Conservation (phyloP, 2,797 vertebrate species). For the Numenius phaeopus region DNA sequence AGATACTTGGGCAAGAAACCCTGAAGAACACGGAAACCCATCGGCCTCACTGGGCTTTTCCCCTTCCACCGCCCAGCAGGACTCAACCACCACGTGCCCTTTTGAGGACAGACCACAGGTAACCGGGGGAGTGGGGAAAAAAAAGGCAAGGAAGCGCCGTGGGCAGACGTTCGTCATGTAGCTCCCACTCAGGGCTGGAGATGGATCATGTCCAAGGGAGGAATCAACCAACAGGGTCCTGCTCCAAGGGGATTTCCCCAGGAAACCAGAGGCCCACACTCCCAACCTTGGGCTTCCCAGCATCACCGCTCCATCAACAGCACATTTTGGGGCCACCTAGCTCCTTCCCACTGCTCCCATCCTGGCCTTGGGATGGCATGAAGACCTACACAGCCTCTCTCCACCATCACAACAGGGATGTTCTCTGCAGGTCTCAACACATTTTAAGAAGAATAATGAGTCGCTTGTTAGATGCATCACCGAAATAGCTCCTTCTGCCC, state of each 20-base stretch:
- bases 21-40: neutral
- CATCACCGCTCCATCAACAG: rapidly evolving
- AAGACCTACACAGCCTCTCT: neutral
- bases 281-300: neutral
- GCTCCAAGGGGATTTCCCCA: neutral
- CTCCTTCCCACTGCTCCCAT: neutral
- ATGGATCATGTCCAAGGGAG: neutral
- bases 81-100: neutral
- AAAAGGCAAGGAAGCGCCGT: slow-evolving; percentile 10
- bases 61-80: neutral
- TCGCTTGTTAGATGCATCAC: rapidly evolving
- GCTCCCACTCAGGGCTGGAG: neutral
- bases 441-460: neutral
- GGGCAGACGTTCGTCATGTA: neutral
- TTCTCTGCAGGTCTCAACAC: neutral
- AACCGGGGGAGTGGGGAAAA: neutral
- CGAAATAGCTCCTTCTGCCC: neutral
- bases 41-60: rapidly evolving
- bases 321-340: neutral
- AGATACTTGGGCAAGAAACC: neutral
- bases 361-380: rapidly evolving
- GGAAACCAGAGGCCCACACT: neutral
- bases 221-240: neutral
- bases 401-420: neutral
- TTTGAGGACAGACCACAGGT: neutral